These are phyloP conservation scores for Gallinago nigripennis DNA, from an alignment of 2,797 vertebrate species.

Conservation along the genomic window DNA sequence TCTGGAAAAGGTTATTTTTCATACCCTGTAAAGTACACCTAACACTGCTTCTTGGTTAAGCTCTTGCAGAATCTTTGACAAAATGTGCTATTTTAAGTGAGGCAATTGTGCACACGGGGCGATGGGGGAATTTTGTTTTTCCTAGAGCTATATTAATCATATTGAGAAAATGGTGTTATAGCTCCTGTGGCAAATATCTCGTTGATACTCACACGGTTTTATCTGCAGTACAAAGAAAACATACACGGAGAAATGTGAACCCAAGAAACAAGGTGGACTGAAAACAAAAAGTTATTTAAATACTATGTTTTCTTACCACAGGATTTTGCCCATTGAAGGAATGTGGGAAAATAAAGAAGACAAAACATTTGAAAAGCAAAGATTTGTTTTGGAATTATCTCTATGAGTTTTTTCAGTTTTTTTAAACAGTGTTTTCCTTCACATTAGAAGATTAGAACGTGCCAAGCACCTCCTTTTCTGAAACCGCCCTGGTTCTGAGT, in stretches of 20 bases:
- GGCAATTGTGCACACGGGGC: background rate
- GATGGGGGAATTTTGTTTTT: background rate
- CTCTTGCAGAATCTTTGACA: background rate
- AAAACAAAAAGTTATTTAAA: constrained; percentile 21
- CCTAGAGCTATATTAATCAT: background rate
- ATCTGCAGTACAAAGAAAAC: background rate
- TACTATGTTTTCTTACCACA: background rate
- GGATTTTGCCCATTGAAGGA: background rate
- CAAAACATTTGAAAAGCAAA: background rate
- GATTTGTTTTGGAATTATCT: constrained; percentile 22
- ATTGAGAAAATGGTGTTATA: background rate
- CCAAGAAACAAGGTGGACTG: background rate
- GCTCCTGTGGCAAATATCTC: background rate
- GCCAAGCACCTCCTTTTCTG: background rate
- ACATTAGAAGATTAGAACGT: background rate
- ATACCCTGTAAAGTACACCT: background rate
- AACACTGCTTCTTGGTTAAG: background rate
- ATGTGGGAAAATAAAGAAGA: constrained; percentile 27
- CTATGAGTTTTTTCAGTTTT: background rate
- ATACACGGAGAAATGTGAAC: background rate
- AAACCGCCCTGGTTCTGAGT: background rate
- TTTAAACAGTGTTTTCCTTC: background rate
- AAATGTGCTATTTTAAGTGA: constrained; percentile 7
- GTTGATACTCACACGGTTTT: background rate
- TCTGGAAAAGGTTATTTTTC: constrained; percentile 8